phyloP scores from a whole-genome alignment of 2,113 vertebrate genomes.

The Alces alces region DNA sequence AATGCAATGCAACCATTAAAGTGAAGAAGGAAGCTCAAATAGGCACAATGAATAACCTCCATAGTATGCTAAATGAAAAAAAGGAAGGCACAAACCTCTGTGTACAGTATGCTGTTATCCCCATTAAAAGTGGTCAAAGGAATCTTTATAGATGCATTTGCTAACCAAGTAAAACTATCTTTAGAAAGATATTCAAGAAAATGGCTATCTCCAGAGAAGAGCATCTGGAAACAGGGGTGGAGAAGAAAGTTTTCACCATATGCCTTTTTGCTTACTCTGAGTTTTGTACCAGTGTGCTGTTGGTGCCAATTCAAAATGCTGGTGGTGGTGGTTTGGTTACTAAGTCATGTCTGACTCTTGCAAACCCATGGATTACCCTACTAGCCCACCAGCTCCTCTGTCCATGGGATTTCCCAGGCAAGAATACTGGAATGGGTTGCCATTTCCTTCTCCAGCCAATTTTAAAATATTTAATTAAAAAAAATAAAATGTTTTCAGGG shows the following conservation, averaged over 20 bases:
- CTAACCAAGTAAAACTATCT: not conserved
- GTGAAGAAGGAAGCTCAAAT: not conserved
- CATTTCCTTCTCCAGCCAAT: not conserved
- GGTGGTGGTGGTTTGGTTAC: not conserved
- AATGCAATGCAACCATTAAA: not conserved
- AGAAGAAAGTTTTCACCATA: not conserved
- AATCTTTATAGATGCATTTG: not conserved
- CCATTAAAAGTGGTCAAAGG: not conserved
- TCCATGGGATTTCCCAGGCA: not conserved
- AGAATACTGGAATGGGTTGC: not conserved
- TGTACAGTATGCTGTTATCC: accelerated
- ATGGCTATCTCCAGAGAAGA: not conserved
- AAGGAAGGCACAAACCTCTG: not conserved
- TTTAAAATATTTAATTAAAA: not conserved
- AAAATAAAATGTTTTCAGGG: not conserved
- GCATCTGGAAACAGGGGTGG: not conserved
- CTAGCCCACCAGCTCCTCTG: not conserved
- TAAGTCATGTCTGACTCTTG: not conserved
- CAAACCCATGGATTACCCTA: not conserved
- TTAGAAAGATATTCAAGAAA: not conserved
- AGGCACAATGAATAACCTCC: not conserved
- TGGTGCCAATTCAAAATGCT: not conserved
- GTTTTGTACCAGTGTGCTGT: not conserved
- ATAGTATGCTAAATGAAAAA: not conserved
- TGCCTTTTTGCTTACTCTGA: not conserved